phyloP scores from a whole-genome alignment of 2,888 invertebrate species.

The Escarpia spicata region DNA sequence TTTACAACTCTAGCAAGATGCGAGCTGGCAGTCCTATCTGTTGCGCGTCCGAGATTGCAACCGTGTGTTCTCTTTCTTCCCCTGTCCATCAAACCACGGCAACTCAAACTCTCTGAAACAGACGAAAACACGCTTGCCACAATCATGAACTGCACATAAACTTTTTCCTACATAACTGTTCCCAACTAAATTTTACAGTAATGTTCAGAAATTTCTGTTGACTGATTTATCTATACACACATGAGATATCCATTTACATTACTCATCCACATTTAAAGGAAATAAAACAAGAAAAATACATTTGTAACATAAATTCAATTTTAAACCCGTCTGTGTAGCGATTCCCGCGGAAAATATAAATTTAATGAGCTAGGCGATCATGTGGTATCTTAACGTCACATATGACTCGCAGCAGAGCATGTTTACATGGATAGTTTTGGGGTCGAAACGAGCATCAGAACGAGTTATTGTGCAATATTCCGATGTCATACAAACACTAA shows the following conservation, averaged over 20 bases:
- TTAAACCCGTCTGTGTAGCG: too few relatives aligned
- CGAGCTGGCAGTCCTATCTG: background rate
- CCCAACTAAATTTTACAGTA: background rate
- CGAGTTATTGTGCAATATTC: too few relatives aligned
- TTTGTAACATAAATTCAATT: too few relatives aligned
- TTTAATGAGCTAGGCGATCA: too few relatives aligned
- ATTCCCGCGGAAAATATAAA: too few relatives aligned
- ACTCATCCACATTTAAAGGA: background rate
- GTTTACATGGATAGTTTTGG: too few relatives aligned
- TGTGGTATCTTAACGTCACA: too few relatives aligned
- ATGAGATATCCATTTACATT: background rate
- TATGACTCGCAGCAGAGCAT: too few relatives aligned
- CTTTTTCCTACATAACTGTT: background rate
- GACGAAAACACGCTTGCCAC: background rate
- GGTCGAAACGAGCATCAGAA: too few relatives aligned
- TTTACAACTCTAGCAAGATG: background rate
- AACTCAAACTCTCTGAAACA: conserved; percentile 33
- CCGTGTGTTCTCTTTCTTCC: background rate
- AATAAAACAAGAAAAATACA: too few relatives aligned
- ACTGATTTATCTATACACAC: background rate
- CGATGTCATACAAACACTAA: too few relatives aligned
- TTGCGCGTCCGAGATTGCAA: background rate
- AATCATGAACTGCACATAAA: background rate
- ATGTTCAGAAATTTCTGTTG: too few relatives aligned
- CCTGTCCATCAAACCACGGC: conserved; percentile 29